Base-by-base conservation (phyloP, 2,113 vertebrate species). In the Isichthys henryi region DNA sequence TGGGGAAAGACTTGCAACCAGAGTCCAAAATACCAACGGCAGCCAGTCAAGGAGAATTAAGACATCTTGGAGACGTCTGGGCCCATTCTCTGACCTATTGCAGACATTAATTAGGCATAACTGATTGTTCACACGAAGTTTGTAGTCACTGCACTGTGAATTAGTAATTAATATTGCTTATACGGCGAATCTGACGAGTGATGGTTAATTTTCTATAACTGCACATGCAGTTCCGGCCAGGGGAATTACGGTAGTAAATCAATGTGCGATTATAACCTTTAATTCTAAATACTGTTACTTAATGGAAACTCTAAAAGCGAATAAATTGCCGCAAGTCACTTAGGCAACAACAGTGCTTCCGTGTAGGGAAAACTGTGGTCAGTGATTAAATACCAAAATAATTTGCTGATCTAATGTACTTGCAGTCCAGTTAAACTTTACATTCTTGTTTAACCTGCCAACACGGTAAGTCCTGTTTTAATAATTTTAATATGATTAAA, bases 11-110 rank as follows among this genome's bases (percentile, higher is more conserved):
- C 89, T 90, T 90, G 90, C 56, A 92, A 93, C 89, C 80, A 87
- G 90, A 90, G 86, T 93, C 92, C 92, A 91, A 92, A 87, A 92
- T 93, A 94, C 92, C 88, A 92, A 90, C 90, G 89, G 74, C 46
- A 90, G 88, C 90, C 92, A 89, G 88, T 93, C 91, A 89, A 88
- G 91, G 89, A 88, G 88, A 92, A 90, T 88, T 7, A 46, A 90
- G 89, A 92, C 74, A 80, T 35, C 74, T 80, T 39, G 13, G 74
- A 80, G 17, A 39, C 35, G 13, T 43, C 31, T 80, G 74, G 13
- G 17, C 43, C 15, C 74, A 80, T 80, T 80, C 74, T 39, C 35
- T 80, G 74, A 80, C 35, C 35, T 43, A 19, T 4, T 62, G 5
- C 11, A n/a, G 74, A 21, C 17, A 43, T 43, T 80, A 43, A 43